These are phyloP conservation scores for Actinia equina DNA, from an alignment of 64 coral and sea anemone species.

Conservation along the genomic window DNA sequence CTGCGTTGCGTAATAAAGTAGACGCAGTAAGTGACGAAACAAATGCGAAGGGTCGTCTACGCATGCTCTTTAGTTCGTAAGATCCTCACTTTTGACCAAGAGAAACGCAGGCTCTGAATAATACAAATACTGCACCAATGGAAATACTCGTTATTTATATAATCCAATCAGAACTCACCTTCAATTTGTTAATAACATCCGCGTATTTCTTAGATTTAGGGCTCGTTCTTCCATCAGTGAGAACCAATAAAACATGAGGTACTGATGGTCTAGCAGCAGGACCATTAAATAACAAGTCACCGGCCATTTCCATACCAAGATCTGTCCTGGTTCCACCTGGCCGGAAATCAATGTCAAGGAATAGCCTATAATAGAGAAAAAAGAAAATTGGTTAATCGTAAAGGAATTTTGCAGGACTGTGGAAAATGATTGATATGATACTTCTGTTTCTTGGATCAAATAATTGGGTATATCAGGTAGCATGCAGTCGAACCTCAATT, in stretches of 20 bases:
- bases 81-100: no score
- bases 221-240: constrained; percentile 51
- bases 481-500: no score
- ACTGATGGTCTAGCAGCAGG: background rate
- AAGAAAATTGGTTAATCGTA: background rate
- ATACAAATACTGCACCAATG: no score
- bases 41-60: no score
- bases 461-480: no score
- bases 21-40: no score
- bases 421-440: no score
- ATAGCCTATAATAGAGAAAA: background rate
- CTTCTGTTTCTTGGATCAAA: no score
- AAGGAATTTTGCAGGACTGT: no score
- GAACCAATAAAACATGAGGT: constrained; percentile 15
- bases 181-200: background rate
- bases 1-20: no score
- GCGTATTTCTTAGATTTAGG: background rate
- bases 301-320: background rate
- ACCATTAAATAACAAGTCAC: background rate
- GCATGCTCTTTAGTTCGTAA: no score
- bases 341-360: background rate
- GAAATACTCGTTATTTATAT: background rate
- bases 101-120: no score
- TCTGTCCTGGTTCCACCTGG: constrained; percentile 52
- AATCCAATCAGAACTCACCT: constrained; percentile 6